Evolutionary conservation across 2,888 invertebrate genomes (phyloP).

Genomic region (Saturnia pavonia): DNA sequence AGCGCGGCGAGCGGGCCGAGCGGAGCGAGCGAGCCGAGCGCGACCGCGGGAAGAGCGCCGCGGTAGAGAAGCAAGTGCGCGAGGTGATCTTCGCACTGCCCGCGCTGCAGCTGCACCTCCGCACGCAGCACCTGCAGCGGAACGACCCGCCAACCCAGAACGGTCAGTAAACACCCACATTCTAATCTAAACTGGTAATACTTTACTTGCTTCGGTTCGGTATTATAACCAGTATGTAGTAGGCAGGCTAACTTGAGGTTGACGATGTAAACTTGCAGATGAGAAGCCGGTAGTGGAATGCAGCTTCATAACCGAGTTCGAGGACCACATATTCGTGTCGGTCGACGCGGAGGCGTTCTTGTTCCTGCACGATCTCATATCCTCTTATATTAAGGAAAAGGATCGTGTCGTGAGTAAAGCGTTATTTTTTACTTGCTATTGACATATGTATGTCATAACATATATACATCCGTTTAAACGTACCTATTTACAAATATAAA

Average conservation of each 20-base stretch:
- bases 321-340: constrained; percentile 98
- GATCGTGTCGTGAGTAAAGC: constrained; percentile 87
- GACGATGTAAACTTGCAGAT: constrained; percentile 65
- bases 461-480: too few species aligned
- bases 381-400: constrained; percentile 97
- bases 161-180: constrained; percentile 36
- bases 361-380: constrained; percentile 97
- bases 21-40: constrained; percentile 84
- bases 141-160: constrained; percentile 86
- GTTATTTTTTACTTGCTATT: too few species aligned
- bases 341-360: constrained; percentile 99
- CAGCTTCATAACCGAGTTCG: constrained; percentile 99
- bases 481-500: too few species aligned
- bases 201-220: too few species aligned
- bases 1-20: constrained; percentile 70
- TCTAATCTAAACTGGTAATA: background rate
- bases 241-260: too few species aligned
- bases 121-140: constrained; percentile 95
- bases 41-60: constrained; percentile 68
- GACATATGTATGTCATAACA: too few species aligned
- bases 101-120: constrained; percentile 94
- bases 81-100: constrained; percentile 99
- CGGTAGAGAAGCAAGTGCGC: constrained; percentile 84
- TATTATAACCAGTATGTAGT: too few species aligned
- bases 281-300: constrained; percentile 95